Evolutionary conservation across 92 coral and sea anemone species (phyloP).

Genomic region (Epizoanthus scotinus): DNA sequence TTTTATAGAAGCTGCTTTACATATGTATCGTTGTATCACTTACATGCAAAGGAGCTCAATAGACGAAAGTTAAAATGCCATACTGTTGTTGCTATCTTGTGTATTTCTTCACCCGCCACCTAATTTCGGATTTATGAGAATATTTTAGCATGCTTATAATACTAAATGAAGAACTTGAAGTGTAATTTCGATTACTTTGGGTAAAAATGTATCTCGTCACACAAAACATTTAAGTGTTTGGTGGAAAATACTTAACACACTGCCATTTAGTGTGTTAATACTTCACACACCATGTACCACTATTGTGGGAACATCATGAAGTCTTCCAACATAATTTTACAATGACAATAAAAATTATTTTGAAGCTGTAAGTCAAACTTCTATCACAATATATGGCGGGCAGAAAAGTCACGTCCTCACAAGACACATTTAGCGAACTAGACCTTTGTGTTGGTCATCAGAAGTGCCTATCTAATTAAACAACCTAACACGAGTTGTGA

Average conservation of each 20-base stretch:
- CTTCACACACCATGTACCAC: not conserved
- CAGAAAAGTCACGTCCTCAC: slow-evolving; percentile 1
- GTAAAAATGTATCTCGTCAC: not conserved
- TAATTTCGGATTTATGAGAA: not conserved
- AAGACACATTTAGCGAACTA: not conserved
- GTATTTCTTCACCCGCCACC: not conserved
- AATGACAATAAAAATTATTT: not conserved
- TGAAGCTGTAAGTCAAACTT: not conserved
- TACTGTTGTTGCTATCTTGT: slow-evolving; percentile 1
- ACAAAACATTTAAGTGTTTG: not conserved
- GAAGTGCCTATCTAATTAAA: not conserved
- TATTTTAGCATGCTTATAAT: not conserved
- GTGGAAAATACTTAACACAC: not conserved
- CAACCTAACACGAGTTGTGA: slow-evolving; percentile 1
- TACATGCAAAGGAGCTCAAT: not conserved
- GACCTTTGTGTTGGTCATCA: slow-evolving; percentile 10
- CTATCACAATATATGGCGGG: not conserved
- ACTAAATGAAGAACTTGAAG: not conserved
- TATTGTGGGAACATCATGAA: slow-evolving; percentile 2
- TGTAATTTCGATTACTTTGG: not conserved
- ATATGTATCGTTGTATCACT: not conserved
- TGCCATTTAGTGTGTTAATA: slow-evolving; percentile 11
- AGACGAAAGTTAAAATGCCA: not conserved
- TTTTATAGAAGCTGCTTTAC: no score
- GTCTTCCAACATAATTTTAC: not conserved